Evolutionary conservation across 1,140 invertebrate genomes (phyloP).

Genomic region (Eulimnadia texana): DNA sequence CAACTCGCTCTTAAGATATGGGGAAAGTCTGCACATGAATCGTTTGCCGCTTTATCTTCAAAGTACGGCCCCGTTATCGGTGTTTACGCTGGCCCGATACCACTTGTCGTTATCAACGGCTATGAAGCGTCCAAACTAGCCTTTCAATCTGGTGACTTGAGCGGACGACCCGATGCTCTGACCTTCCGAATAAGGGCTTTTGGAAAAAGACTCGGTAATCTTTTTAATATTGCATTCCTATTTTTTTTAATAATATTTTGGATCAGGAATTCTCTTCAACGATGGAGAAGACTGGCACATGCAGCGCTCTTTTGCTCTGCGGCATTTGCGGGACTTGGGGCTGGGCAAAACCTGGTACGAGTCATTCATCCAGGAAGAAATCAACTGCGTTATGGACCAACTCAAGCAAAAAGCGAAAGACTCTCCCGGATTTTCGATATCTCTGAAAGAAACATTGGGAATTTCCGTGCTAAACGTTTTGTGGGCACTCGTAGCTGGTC

Average conservation of each 20-base stretch:
- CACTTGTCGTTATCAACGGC: slow-evolving; percentile 44
- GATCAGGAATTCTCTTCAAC: slow-evolving; percentile 17
- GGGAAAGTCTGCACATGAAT: slow-evolving; percentile 1
- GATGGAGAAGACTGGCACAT: slow-evolving; percentile 17
- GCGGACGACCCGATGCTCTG: slow-evolving; percentile 54
- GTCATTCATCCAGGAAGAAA: slow-evolving; percentile 14
- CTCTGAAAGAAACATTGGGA: slow-evolving; percentile 7
- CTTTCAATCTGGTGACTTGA: slow-evolving; percentile 45
- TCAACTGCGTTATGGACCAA: slow-evolving; percentile 12
- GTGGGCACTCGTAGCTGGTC: slow-evolving; percentile 51
- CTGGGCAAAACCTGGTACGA: slow-evolving; percentile 18
- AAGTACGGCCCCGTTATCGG: slow-evolving; percentile 39
- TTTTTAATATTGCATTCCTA: background rate
- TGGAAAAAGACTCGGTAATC: slow-evolving; percentile 44
- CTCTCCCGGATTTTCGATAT: background rate
- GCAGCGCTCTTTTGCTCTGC: slow-evolving; percentile 16
- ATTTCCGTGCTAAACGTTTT: slow-evolving; percentile 49
- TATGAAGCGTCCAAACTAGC: slow-evolving; percentile 44
- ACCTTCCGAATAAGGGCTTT: slow-evolving; percentile 52
- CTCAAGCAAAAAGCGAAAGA: background rate
- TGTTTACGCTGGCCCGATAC: slow-evolving; percentile 42
- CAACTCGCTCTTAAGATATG: background rate
- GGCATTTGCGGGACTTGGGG: slow-evolving; percentile 18
- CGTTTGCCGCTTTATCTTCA: slow-evolving; percentile 15
- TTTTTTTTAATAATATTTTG: background rate